Evolutionary conservation across 2,888 invertebrate genomes (phyloP).

Genomic region (Hyles lineata): DNA sequence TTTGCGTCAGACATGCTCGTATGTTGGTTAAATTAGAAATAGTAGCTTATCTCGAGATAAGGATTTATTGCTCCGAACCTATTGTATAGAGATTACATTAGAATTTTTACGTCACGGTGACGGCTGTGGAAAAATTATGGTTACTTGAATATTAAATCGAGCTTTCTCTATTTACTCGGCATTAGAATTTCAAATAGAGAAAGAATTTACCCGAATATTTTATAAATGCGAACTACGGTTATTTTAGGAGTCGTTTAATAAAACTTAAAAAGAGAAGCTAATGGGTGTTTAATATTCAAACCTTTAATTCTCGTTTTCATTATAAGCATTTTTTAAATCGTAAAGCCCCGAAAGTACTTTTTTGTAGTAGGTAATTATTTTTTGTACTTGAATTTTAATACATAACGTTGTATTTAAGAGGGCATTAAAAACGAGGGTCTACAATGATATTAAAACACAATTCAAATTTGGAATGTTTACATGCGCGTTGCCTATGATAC

Average conservation of each 20-base stretch:
- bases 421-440: background rate
- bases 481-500: background rate
- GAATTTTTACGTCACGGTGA: slow-evolving; percentile 47
- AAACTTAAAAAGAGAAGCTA: background rate
- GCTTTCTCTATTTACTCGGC: slow-evolving; percentile 42
- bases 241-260: background rate
- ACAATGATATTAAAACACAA: background rate
- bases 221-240: slow-evolving; percentile 1
- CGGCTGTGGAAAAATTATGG: slow-evolving; percentile 46
- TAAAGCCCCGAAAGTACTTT: background rate
- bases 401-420: background rate
- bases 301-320: slow-evolving; percentile 2
- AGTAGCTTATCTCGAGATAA: slow-evolving; percentile 64
- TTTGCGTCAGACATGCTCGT: slow-evolving; percentile 35
- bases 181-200: slow-evolving; percentile 43
- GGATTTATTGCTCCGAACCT: slow-evolving; percentile 54
- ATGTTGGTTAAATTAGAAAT: slow-evolving; percentile 41
- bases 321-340: background rate
- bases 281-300: slow-evolving; percentile 17
- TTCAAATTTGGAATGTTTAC: slow-evolving; percentile 8
- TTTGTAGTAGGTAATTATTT: background rate
- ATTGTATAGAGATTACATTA: slow-evolving; percentile 52
- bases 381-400: background rate
- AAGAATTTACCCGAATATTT: slow-evolving; percentile 32
- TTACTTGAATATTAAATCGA: slow-evolving; percentile 45